A percentile compares a stretch with the other conserved stretches of the same genome.
Conservation (phyloP, 1,140 invertebrate species). For the Cyclina sinensis region DNA sequence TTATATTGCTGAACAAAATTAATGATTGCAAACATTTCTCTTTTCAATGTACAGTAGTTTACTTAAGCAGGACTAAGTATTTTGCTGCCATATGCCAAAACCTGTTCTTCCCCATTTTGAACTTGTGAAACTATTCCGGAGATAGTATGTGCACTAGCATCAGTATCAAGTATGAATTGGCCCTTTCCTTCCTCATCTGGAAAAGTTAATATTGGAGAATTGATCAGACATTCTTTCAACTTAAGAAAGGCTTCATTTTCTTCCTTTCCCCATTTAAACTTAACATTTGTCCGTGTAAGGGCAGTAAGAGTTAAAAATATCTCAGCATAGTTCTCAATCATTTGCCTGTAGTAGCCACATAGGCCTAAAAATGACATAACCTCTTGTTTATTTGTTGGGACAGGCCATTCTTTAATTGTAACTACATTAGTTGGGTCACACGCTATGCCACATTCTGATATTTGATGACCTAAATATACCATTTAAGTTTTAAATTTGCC, state of each 20-base stretch:
- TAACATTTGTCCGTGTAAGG: too few species aligned
- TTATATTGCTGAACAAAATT: slow-evolving; percentile 17
- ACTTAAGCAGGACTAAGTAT: neutral
- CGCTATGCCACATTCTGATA: too few species aligned
- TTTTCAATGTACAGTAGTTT: slow-evolving; percentile 10
- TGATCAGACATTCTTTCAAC: slow-evolving; percentile 8
- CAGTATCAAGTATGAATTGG: slow-evolving; percentile 13
- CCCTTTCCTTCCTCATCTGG: neutral
- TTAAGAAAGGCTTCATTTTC: neutral
- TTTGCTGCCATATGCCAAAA: slow-evolving; percentile 31
- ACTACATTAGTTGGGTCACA: too few species aligned
- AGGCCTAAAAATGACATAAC: too few species aligned
- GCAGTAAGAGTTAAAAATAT: too few species aligned
- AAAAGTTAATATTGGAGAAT: neutral
- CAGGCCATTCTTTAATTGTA: too few species aligned
- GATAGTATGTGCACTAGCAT: too few species aligned
- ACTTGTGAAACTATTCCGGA: too few species aligned
- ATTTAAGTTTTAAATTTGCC: slow-evolving; percentile 46
- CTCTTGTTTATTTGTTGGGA: too few species aligned
- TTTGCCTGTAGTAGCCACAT: too few species aligned
- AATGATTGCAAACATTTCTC: neutral
- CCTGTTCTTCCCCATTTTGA: slow-evolving; percentile 44
- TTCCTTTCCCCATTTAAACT: slow-evolving; percentile 27
- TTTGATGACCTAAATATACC: too few species aligned
- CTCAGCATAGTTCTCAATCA: too few species aligned